Conservation (phyloP, 2,113 vertebrate genomes). For the Oreochromis spilurus region DNA sequence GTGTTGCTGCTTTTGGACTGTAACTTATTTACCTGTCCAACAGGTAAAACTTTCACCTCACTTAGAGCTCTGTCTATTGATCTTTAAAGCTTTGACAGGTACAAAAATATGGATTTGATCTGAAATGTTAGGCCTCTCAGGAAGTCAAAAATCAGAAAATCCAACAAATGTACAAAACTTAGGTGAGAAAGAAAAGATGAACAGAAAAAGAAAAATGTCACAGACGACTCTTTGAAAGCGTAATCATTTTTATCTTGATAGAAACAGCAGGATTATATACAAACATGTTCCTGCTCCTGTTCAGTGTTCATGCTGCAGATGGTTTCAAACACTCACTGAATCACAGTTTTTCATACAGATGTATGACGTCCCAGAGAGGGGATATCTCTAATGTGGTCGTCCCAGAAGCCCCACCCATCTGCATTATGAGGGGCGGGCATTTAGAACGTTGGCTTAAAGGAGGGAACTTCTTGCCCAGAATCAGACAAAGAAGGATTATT, state of each 20-base stretch:
- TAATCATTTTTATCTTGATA: accelerated
- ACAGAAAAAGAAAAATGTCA: background rate
- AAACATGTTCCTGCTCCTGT: background rate
- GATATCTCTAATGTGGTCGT: background rate
- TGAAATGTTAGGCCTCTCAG: background rate
- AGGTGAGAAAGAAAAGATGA: background rate
- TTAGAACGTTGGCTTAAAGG: accelerated
- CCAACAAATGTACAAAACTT: background rate
- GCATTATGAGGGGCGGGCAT: background rate
- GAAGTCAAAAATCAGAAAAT: accelerated
- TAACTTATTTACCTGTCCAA: background rate
- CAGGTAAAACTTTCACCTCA: background rate
- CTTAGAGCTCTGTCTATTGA: background rate
- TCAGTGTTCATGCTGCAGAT: accelerated
- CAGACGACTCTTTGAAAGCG: background rate
- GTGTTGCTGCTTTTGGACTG: background rate
- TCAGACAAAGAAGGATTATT: background rate
- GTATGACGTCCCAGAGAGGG: background rate
- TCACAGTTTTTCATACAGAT: background rate
- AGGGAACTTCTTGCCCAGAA: background rate
- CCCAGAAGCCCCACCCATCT: background rate
- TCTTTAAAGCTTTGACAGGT: background rate
- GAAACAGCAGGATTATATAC: background rate
- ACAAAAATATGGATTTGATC: background rate
- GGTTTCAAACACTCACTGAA: background rate